phyloP scores from a whole-genome alignment of 2,113 vertebrate genomes.

The Amblyornis subalaris region DNA sequence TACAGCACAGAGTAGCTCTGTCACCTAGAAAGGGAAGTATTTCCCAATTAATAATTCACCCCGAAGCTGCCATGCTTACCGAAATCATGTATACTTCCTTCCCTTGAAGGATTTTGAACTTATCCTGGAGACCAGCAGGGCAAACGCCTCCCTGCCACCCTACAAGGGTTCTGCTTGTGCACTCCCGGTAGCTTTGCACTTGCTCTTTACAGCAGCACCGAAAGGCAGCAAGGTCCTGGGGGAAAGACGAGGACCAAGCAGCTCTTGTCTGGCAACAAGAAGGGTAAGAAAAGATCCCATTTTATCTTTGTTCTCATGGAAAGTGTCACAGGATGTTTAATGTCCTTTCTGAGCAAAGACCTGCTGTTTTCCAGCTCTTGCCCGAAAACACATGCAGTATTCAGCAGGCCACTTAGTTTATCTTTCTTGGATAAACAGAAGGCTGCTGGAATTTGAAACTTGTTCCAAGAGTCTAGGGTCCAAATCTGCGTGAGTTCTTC shows the following conservation, averaged over 20 bases:
- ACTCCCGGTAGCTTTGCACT: background rate
- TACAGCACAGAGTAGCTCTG: background rate
- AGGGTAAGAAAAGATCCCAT: background rate
- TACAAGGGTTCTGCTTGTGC: background rate
- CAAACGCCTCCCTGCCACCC: background rate
- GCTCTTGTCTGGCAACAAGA: background rate
- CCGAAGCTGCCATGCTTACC: background rate
- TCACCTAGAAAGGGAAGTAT: background rate
- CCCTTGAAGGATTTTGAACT: background rate
- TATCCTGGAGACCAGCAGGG: background rate
- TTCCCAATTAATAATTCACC: background rate
- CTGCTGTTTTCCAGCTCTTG: slow-evolving; percentile 31
- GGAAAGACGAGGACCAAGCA: background rate
- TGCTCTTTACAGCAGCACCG: background rate
- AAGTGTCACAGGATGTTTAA: slow-evolving; percentile 15
- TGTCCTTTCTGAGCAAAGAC: background rate
- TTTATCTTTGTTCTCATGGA: slow-evolving; percentile 3
- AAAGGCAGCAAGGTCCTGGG: background rate
- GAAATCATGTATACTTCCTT: background rate
- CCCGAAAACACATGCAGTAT: background rate
- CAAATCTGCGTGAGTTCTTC: background rate
- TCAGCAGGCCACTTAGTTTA: slow-evolving; percentile 39
- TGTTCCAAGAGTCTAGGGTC: slow-evolving; percentile 54
- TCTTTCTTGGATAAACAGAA: slow-evolving; percentile 54
- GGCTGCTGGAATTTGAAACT: slow-evolving; percentile 53